A percentile compares a stretch with the other conserved stretches of the same genome.
Evolutionary conservation across 2,888 invertebrate genomes (phyloP).

Genomic region (Gymnoscelis rufifasciata): DNA sequence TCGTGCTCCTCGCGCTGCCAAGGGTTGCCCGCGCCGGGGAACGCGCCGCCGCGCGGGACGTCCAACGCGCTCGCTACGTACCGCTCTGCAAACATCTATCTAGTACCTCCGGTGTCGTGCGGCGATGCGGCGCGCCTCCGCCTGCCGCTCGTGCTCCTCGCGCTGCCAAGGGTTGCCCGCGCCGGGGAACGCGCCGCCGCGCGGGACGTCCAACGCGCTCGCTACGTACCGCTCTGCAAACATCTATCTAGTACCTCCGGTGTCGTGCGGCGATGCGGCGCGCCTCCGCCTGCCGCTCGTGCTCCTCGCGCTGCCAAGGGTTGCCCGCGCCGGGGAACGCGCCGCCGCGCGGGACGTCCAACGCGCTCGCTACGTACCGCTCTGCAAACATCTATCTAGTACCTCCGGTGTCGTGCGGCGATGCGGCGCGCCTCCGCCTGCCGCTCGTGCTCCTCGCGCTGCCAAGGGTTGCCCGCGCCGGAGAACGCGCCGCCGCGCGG

Average conservation of each 20-base stretch:
- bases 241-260: slow-evolving; percentile 39
- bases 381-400: not conserved
- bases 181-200: slow-evolving; percentile 27
- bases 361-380: slow-evolving; percentile 83
- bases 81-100: too few species aligned
- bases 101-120: slow-evolving; percentile 48
- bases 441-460: too few species aligned
- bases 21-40: slow-evolving; percentile 80
- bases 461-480: too few species aligned
- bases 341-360: slow-evolving; percentile 80
- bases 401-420: too few species aligned
- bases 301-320: slow-evolving; percentile 96
- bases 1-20: slow-evolving; percentile 97
- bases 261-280: slow-evolving; percentile 48
- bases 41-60: slow-evolving; percentile 70
- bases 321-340: slow-evolving; percentile 65
- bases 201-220: slow-evolving; percentile 85
- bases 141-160: slow-evolving; percentile 91
- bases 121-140: slow-evolving; percentile 53
- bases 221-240: slow-evolving; percentile 76
- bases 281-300: slow-evolving; percentile 83
- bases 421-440: too few species aligned
- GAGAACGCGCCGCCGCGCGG: too few species aligned
- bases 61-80: slow-evolving; percentile 87
- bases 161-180: slow-evolving; percentile 92